Conservation (phyloP, 2,113 vertebrate species). For the Pterocles orientalis region DNA sequence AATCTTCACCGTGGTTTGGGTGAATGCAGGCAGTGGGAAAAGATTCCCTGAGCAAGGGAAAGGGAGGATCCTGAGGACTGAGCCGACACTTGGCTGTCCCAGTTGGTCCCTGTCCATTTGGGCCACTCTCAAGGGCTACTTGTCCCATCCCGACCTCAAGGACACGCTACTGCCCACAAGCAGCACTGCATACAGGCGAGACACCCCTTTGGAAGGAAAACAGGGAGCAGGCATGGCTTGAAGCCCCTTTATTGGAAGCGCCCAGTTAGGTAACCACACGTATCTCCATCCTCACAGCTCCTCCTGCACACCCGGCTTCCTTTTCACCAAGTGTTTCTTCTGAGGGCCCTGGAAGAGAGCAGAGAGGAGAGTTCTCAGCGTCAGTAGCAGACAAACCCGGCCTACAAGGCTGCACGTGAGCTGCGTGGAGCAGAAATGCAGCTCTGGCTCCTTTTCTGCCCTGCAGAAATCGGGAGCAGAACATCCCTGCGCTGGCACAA, state of each 20-base stretch:
- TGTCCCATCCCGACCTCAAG: background rate
- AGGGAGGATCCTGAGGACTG: background rate
- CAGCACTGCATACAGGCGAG: background rate
- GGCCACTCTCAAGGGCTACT: background rate
- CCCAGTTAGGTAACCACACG: background rate
- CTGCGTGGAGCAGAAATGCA: background rate
- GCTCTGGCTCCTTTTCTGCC: background rate
- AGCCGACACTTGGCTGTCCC: background rate
- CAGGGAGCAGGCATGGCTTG: background rate
- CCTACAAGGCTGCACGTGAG: background rate
- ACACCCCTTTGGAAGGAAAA: background rate
- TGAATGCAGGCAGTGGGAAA: background rate
- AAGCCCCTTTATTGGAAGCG: background rate
- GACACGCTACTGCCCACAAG: background rate
- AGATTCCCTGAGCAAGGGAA: background rate
- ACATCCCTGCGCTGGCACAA: background rate
- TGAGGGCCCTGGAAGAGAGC: slow-evolving; percentile 82
- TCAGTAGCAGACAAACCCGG: background rate
- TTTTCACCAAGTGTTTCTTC: slow-evolving; percentile 87
- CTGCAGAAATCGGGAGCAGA: background rate
- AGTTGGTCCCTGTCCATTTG: background rate
- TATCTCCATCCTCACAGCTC: background rate
- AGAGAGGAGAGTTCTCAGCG: background rate
- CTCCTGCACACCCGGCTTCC: slow-evolving; percentile 47
- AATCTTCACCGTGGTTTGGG: background rate